Conservation (phyloP, 1,140 invertebrate species). For the Radopholus similis region DNA sequence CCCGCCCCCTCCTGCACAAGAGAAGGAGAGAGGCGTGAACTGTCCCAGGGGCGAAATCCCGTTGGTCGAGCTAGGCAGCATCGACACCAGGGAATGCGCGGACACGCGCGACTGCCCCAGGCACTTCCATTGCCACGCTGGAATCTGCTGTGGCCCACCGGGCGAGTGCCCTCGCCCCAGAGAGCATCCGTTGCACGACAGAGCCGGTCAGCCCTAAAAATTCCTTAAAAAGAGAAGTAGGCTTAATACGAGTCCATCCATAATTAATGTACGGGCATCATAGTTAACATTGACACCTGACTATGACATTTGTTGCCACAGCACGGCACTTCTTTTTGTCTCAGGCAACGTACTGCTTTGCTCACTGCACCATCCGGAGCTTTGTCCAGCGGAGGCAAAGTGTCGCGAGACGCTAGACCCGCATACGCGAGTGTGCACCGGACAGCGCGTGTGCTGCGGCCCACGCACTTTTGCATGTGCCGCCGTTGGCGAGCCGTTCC, state of each 20-base stretch:
- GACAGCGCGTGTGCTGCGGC: constrained; percentile 41
- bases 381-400: constrained; percentile 39
- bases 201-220: constrained; percentile 6
- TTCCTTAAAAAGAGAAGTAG: background rate
- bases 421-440: background rate
- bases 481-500: constrained; percentile 32
- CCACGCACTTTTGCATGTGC: constrained; percentile 24
- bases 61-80: constrained; percentile 23
- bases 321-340: background rate
- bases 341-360: constrained; percentile 32
- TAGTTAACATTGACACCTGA: background rate
- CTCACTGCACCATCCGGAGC: constrained; percentile 14
- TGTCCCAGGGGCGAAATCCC: constrained; percentile 38
- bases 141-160: constrained; percentile 40
- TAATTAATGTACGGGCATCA: background rate
- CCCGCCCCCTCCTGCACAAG: background rate
- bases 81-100: constrained; percentile 21
- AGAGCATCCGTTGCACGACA: constrained; percentile 34
- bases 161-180: constrained; percentile 30
- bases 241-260: background rate
- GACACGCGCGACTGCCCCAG: constrained; percentile 31
- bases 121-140: constrained; percentile 23
- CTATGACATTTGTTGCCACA: background rate
- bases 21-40: constrained; percentile 15
- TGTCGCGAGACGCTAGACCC: constrained; percentile 23